Conservation (phyloP, 2,113 vertebrate species). For the Telmatochromis sp. region DNA sequence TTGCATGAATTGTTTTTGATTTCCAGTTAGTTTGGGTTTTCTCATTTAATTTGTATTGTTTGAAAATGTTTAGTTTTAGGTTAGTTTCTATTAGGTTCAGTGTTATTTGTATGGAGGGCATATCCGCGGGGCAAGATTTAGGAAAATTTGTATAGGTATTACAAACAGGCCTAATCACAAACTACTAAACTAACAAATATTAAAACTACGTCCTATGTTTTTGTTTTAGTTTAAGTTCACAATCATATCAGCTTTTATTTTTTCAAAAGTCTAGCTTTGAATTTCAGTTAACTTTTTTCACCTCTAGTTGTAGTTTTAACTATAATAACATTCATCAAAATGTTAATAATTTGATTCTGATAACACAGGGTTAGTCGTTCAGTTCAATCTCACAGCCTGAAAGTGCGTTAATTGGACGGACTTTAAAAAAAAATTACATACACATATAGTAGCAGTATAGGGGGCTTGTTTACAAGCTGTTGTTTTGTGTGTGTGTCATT, state of each 20-base stretch:
- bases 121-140: not conserved
- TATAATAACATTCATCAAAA: not conserved
- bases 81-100: not conserved
- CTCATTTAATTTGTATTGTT: not conserved
- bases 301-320: not conserved
- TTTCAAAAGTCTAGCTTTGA: not conserved
- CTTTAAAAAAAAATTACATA: not conserved
- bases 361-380: not conserved
- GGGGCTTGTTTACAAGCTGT: not conserved
- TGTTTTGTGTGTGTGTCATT: not conserved
- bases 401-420: not conserved
- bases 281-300: not conserved
- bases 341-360: not conserved
- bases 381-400: not conserved
- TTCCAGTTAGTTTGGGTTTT: not conserved
- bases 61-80: not conserved
- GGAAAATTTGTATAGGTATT: not conserved
- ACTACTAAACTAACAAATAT: not conserved
- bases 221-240: not conserved
- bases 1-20: not conserved
- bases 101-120: not conserved
- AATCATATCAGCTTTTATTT: not conserved
- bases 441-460: not conserved
- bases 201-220: not conserved
- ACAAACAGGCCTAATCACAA: not conserved